Evolutionary conservation across 2,797 vertebrate genomes (phyloP).

Genomic region (Oreonectes daqikongensis): DNA sequence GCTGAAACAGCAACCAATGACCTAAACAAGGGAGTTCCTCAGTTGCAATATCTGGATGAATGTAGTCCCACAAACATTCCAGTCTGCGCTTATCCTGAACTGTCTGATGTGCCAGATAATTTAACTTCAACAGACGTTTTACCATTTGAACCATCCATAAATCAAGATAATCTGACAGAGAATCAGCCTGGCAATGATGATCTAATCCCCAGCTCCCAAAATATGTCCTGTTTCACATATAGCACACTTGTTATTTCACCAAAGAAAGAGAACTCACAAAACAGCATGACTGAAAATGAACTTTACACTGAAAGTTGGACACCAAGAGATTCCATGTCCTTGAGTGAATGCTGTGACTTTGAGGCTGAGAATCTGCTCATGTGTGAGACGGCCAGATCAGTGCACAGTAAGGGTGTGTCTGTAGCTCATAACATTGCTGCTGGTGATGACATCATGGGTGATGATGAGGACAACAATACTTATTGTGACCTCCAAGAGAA

Average conservation of each 20-base stretch:
- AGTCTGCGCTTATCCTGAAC: conserved; percentile 73
- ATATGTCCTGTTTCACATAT: conserved; percentile 70
- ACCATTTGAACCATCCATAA: conserved; percentile 68
- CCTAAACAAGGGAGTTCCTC: conserved; percentile 80
- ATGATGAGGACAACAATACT: conserved; percentile 75
- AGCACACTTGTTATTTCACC: conserved; percentile 80
- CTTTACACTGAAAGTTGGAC: conserved; percentile 67
- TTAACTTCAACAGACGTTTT: conserved; percentile 70
- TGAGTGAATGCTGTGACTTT: conserved; percentile 71
- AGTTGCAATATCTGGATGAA: conserved; percentile 74
- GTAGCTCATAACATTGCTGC: conserved; percentile 63
- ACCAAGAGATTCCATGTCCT: conserved; percentile 69
- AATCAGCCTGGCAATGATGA: conserved; percentile 74
- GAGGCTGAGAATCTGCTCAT: conserved; percentile 75
- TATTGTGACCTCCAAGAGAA: conserved; percentile 64
- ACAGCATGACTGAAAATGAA: conserved; percentile 61
- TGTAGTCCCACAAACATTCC: conserved; percentile 81
- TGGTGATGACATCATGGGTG: conserved; percentile 63
- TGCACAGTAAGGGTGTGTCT: conserved; percentile 62
- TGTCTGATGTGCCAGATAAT: conserved; percentile 76
- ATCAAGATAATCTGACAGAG: conserved; percentile 81
- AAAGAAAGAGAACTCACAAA: conserved; percentile 83
- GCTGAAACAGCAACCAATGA: conserved; percentile 77
- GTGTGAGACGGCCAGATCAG: conserved; percentile 68
- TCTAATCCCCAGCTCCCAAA: conserved; percentile 65